These are phyloP conservation scores for Sebastes fasciatus DNA, from an alignment of 2,113 vertebrate genomes.

Conservation along the genomic window DNA sequence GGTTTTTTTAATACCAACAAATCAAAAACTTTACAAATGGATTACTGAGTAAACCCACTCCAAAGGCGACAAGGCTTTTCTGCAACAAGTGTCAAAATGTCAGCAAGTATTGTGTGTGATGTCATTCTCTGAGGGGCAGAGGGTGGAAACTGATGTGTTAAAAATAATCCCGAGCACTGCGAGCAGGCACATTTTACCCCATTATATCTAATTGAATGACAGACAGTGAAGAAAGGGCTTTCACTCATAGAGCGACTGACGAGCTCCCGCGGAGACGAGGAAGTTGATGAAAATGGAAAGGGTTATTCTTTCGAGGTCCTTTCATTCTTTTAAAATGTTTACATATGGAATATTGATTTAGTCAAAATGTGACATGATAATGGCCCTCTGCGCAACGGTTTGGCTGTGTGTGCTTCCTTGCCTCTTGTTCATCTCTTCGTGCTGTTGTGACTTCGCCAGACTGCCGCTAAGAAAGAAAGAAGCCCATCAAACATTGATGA, in stretches of 20 bases:
- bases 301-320: slow-evolving; percentile 37
- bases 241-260: slow-evolving; percentile 34
- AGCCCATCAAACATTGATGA: slow-evolving; percentile 79
- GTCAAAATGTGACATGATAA: slow-evolving; percentile 31
- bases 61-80: slow-evolving; percentile 6
- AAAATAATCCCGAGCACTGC: slow-evolving; percentile 43
- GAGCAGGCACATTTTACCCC: slow-evolving; percentile 23
- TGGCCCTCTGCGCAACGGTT: slow-evolving; percentile 3
- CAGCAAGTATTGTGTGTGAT: slow-evolving; percentile 19
- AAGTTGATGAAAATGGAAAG: slow-evolving; percentile 31
- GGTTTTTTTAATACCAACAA: background rate
- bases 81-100: slow-evolving; percentile 38
- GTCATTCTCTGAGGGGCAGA: slow-evolving; percentile 32
- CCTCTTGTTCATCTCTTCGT: slow-evolving; percentile 24
- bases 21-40: slow-evolving; percentile 15
- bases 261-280: slow-evolving; percentile 17
- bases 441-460: slow-evolving; percentile 29
- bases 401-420: slow-evolving; percentile 20
- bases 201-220: slow-evolving; percentile 48
- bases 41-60: slow-evolving; percentile 23
- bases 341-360: slow-evolving; percentile 47
- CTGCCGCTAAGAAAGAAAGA: slow-evolving; percentile 51
- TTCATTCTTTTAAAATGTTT: slow-evolving; percentile 48
- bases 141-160: slow-evolving; percentile 16
- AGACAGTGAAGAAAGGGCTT: slow-evolving; percentile 30